These are phyloP conservation scores for Scolopax rusticola DNA, from an alignment of 2,797 vertebrate genomes.

Conservation along the genomic window DNA sequence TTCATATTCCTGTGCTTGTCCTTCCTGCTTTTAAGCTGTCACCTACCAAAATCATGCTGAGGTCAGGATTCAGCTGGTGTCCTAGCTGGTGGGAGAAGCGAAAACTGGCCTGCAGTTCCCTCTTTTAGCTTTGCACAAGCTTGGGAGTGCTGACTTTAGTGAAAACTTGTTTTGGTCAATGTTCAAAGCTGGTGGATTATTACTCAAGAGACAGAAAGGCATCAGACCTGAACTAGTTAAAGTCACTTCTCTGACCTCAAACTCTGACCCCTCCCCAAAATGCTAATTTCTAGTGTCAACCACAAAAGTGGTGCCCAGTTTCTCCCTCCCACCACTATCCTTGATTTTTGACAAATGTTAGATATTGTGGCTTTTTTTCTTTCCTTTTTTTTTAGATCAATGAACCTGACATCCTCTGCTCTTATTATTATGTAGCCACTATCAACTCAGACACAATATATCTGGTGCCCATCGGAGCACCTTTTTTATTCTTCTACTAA, in stretches of 20 bases:
- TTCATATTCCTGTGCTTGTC: neutral
- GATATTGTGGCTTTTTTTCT: neutral
- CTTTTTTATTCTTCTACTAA: neutral
- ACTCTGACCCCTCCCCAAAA: neutral
- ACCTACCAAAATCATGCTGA: conserved; percentile 32
- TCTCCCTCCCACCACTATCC: neutral
- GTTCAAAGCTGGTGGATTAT: neutral
- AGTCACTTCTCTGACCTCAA: neutral
- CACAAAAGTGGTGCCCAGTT: neutral
- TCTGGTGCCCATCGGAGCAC: neutral
- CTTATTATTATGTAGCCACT: neutral
- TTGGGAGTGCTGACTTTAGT: conserved; percentile 50
- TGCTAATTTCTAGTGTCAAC: neutral
- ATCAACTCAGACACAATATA: neutral
- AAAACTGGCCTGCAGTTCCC: conserved; percentile 25
- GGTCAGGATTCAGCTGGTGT: conserved; percentile 41
- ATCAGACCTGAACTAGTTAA: neutral
- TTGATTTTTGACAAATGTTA: neutral
- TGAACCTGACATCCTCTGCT: neutral
- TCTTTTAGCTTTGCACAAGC: conserved; percentile 5
- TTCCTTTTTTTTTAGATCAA: neutral
- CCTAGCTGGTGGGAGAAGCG: conserved; percentile 20
- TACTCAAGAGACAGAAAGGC: neutral
- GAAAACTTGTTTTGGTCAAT: conserved; percentile 54
- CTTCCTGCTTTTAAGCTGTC: conserved; percentile 15